Conservation (phyloP, 2,113 vertebrate species). For the Callopanchax toddi region DNA sequence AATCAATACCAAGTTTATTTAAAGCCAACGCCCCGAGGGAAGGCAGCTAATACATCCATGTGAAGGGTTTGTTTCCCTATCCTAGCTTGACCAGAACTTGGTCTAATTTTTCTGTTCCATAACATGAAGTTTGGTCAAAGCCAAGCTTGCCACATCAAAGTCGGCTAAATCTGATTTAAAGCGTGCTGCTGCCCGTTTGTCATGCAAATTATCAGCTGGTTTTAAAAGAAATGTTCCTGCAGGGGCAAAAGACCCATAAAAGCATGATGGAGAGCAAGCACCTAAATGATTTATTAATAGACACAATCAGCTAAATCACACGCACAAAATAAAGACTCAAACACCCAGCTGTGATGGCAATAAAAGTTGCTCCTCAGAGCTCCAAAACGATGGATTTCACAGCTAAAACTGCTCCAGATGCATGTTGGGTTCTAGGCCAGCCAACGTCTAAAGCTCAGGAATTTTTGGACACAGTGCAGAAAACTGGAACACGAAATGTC, state of each 20-base stretch:
- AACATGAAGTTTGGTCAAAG: constrained; percentile 31
- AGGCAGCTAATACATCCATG: constrained; percentile 27
- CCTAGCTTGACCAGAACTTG: constrained; percentile 42
- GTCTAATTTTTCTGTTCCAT: constrained; percentile 32
- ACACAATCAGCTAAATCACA: background rate
- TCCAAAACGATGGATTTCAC: constrained; percentile 13
- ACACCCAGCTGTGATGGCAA: background rate
- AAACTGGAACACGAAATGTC: constrained; percentile 14
- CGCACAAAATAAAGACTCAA: background rate
- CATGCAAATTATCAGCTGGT: background rate
- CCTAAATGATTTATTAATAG: background rate
- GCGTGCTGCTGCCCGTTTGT: constrained; percentile 24
- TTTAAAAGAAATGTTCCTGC: background rate
- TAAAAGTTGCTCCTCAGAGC: background rate
- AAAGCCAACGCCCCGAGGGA: constrained; percentile 35
- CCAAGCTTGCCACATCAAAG: constrained; percentile 48
- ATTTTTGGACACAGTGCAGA: constrained; percentile 15
- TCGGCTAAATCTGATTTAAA: constrained; percentile 39
- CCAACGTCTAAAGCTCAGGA: constrained; percentile 17
- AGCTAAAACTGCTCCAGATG: constrained; percentile 25
- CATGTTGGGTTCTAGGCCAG: constrained; percentile 7
- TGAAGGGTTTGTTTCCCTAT: constrained; percentile 17
- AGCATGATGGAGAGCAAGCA: background rate
- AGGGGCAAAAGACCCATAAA: background rate
- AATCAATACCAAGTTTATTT: constrained; percentile 60